Conservation (phyloP, 37 sponge, comb jelly and placozoan species). For the Crambe crambe region DNA sequence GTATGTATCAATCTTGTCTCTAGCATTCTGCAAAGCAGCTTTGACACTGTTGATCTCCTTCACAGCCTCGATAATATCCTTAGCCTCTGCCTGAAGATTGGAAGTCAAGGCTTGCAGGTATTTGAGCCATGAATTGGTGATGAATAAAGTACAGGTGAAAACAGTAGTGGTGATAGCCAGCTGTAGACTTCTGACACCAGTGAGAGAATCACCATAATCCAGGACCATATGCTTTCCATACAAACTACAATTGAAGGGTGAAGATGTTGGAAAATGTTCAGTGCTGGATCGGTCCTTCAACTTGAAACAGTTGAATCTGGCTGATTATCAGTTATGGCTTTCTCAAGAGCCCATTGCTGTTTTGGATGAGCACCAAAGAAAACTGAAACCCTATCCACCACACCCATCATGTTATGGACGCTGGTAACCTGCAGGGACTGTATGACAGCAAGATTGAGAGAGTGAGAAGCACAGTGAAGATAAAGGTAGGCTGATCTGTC, state of each 20-base stretch:
- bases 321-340: constrained; percentile 10
- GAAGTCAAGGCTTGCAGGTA: constrained; percentile 37
- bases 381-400: constrained; percentile 12
- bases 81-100: neutral
- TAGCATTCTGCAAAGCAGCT: constrained; percentile 36
- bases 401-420: constrained; percentile 35
- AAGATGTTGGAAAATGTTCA: constrained; percentile 8
- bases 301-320: neutral
- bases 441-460: constrained; percentile 55
- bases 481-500: too few relatives aligned
- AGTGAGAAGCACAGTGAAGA: constrained; percentile 58
- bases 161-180: constrained; percentile 29
- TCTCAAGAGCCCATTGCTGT: constrained; percentile 12
- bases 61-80: constrained; percentile 40
- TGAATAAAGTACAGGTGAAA: constrained; percentile 37
- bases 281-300: constrained; percentile 36
- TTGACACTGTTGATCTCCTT: constrained; percentile 33
- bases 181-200: constrained; percentile 40
- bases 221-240: constrained; percentile 46
- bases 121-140: constrained; percentile 31
- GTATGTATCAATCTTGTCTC: constrained; percentile 25
- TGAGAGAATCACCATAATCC: constrained; percentile 35
- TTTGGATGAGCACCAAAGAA: constrained; percentile 34
- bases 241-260: constrained; percentile 31
- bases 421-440: constrained; percentile 18